Evolutionary conservation across 1,140 invertebrate genomes (phyloP).

Genomic region (Piezodorus guildinii): DNA sequence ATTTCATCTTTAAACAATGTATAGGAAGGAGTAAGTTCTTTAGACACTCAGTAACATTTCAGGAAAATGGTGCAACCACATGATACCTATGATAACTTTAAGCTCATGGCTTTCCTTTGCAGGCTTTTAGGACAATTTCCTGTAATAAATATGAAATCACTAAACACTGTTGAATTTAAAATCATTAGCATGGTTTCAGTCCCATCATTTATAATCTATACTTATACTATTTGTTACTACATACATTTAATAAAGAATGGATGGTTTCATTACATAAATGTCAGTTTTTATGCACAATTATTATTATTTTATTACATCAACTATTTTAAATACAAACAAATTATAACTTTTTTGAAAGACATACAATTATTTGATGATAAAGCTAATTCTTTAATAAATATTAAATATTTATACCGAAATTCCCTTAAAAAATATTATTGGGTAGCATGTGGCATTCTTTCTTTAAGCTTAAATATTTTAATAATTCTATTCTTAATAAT

Average conservation of each 20-base stretch:
- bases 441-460: not conserved
- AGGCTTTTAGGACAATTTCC: slow-evolving; percentile 1
- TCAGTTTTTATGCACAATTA: not conserved
- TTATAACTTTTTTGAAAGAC: not conserved
- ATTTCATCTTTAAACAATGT: no score
- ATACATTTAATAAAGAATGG: not conserved
- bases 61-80: not conserved
- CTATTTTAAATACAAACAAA: not conserved
- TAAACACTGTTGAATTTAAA: not conserved
- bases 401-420: not conserved
- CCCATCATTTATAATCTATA: not conserved
- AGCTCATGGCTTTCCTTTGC: not conserved
- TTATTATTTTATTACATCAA: not conserved
- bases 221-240: not conserved
- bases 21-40: no score
- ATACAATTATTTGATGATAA: not conserved
- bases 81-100: not conserved
- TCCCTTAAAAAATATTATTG: not conserved
- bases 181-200: not conserved
- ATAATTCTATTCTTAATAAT: not conserved
- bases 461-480: not conserved
- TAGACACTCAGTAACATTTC: no score
- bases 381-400: not conserved
- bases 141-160: not conserved
- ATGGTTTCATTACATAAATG: not conserved